Evolutionary conservation across 2,797 vertebrate species (phyloP).

Genomic region (Microctenopoma lineatum): DNA sequence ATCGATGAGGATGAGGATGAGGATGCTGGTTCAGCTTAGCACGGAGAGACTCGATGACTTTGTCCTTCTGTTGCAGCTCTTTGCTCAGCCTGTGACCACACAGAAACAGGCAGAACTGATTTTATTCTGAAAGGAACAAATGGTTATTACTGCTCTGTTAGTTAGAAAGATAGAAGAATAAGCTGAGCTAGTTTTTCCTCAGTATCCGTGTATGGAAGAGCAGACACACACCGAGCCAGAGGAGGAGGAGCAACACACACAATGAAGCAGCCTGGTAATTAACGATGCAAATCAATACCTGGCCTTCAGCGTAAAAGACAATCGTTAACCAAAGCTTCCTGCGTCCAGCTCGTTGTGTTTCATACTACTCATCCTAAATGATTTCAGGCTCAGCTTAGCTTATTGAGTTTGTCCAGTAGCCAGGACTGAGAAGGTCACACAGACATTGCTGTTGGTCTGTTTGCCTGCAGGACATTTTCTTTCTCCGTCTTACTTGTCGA

Average conservation of each 20-base stretch:
- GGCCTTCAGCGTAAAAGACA: neutral
- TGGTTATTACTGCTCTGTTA: too few species aligned
- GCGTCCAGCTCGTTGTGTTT: too few species aligned
- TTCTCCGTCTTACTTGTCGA: constrained; percentile 78
- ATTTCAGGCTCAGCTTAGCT: too few species aligned
- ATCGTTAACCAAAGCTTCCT: too few species aligned
- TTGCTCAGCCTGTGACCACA: constrained; percentile 83
- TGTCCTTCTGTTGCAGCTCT: constrained; percentile 93
- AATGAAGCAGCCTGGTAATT: constrained; percentile 15
- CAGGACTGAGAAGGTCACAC: too few species aligned
- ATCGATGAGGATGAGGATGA: constrained; percentile 44
- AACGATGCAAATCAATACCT: constrained; percentile 21
- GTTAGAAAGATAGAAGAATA: too few species aligned
- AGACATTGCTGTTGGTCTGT: too few species aligned
- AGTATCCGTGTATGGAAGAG: neutral
- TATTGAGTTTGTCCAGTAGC: too few species aligned
- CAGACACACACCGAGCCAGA: neutral
- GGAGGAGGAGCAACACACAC: neutral
- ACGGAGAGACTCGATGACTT: constrained; percentile 88
- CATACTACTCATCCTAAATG: too few species aligned
- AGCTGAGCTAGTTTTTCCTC: too few species aligned
- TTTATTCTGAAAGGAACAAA: too few species aligned
- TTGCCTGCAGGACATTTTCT: too few species aligned
- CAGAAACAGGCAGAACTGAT: neutral
- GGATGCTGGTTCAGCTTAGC: constrained; percentile 84